Base-by-base conservation (phyloP, 2,797 vertebrate species). In the Alauda arvensis region DNA sequence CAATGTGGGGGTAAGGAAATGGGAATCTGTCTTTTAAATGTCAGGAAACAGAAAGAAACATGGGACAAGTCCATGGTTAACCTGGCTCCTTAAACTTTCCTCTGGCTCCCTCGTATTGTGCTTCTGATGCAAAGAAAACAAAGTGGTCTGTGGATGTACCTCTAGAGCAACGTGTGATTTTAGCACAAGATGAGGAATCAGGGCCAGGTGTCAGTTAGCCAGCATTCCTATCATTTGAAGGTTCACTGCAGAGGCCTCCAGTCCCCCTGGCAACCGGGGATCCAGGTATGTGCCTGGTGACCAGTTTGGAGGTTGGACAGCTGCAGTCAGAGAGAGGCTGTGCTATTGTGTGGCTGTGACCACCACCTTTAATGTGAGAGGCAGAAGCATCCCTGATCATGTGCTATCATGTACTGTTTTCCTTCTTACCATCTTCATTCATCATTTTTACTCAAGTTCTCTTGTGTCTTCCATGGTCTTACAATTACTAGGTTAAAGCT, bases 41-140 rank as follows among this genome's bases (percentile, higher is more conserved):
- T 40, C 18, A 66, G 17, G 6, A 77, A 68, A 77, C 3, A 48
- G n/a, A 67, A 79, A 33, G 21, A 89, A 85, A 42, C 28, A 21
- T 29, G 23, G 18, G 24, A 42, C 9, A 74, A 67, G 14, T 19
- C 8, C 24, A 45, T 4, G 19, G 25, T 24, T 62, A 83, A 10
- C 14, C 17, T 5, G 12, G 6, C 4, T 31, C 9, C 11, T 56
- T 46, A 37, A 4, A 3, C 12, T 68, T 72, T 42, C 42, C 48
- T 53, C 10, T 14, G 48, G 7, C 17, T 66, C 31, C 18, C 13
- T 80, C 0, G 0, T 28, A 25, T 2, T 70, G 34, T 0, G 0
- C 12, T 83, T 69, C 37, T 53, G 48, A 29, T 55, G 52, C 18
- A 23, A 46, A 70, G 45, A 31, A 86, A 24, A 13, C 20, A 46